phyloP scores from a whole-genome alignment of 2,888 invertebrate genomes.

The Melinaea menophilus region DNA sequence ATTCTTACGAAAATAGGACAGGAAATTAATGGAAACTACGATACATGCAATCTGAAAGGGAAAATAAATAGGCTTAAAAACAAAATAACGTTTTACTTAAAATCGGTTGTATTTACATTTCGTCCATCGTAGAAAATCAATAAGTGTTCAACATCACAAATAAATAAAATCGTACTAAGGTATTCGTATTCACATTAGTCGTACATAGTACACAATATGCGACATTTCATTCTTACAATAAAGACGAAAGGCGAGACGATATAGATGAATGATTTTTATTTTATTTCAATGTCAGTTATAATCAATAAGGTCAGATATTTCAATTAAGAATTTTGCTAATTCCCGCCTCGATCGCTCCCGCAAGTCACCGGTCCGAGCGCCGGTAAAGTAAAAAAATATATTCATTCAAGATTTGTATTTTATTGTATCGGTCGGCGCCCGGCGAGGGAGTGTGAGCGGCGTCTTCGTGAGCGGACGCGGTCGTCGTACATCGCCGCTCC shows the following conservation, averaged over 20 bases:
- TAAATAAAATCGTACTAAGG: constrained; percentile 77
- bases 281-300: constrained; percentile 58
- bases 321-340: constrained; percentile 44
- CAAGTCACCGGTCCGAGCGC: constrained; percentile 35
- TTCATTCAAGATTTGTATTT: constrained; percentile 36
- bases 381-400: constrained; percentile 42
- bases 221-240: constrained; percentile 69
- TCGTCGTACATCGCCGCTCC: constrained; percentile 47
- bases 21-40: not conserved
- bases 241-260: constrained; percentile 69
- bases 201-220: constrained; percentile 71
- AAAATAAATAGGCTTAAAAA: constrained; percentile 74
- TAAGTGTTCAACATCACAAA: constrained; percentile 77
- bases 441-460: constrained; percentile 39
- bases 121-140: constrained; percentile 77
- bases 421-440: constrained; percentile 47
- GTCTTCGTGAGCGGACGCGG: constrained; percentile 7
- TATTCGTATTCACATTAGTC: constrained; percentile 62
- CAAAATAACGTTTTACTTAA: constrained; percentile 77
- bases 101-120: constrained; percentile 79
- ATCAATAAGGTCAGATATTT: constrained; percentile 28
- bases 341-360: constrained; percentile 50
- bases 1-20: too few relatives aligned
- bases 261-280: constrained; percentile 58
- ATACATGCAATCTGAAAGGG: constrained; percentile 34